Conservation (phyloP, 2,888 invertebrate species). For the Lepidocyrtinus sp. region DNA sequence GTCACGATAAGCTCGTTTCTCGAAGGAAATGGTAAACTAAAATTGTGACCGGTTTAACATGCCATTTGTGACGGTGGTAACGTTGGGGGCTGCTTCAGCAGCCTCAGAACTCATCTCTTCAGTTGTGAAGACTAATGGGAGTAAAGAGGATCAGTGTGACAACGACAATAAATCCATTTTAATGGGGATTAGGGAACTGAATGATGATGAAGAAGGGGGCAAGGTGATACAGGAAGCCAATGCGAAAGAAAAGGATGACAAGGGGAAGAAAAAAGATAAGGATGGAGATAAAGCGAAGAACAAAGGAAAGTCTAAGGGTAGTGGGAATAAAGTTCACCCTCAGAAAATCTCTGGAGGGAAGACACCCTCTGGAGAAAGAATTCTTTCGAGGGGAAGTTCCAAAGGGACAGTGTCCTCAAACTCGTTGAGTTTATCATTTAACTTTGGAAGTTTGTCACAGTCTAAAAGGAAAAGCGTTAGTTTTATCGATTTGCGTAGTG, state of each 20-base stretch:
- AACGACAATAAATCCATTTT: slow-evolving; percentile 53
- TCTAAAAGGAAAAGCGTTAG: slow-evolving; percentile 67
- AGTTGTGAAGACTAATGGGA: slow-evolving; percentile 54
- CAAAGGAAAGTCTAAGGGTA: background rate
- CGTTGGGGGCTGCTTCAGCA: slow-evolving; percentile 67
- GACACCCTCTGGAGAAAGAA: slow-evolving; percentile 22
- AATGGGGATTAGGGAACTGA: slow-evolving; percentile 63
- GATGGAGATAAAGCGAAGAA: too few relatives aligned
- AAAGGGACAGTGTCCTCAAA: slow-evolving; percentile 41
- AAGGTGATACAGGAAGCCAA: slow-evolving; percentile 34
- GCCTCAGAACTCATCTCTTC: slow-evolving; percentile 64
- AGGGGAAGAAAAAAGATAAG: slow-evolving; percentile 8
- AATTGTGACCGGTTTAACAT: slow-evolving; percentile 48
- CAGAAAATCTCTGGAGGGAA: background rate
- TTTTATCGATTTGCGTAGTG: slow-evolving; percentile 64
- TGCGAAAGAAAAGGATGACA: background rate
- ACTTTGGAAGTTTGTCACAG: slow-evolving; percentile 34
- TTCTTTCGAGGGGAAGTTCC: slow-evolving; percentile 11
- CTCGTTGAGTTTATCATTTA: slow-evolving; percentile 32
- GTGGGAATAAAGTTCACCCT: background rate
- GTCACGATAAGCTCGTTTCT: too few relatives aligned
- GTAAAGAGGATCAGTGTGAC: slow-evolving; percentile 21
- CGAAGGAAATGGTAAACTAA: background rate
- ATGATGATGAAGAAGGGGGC: slow-evolving; percentile 64
- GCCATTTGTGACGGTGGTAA: slow-evolving; percentile 70